A percentile compares a stretch with the other conserved stretches of the same genome.
These are phyloP conservation scores for Danionella dracula DNA, from an alignment of 2,797 vertebrate genomes.

Conservation along the genomic window DNA sequence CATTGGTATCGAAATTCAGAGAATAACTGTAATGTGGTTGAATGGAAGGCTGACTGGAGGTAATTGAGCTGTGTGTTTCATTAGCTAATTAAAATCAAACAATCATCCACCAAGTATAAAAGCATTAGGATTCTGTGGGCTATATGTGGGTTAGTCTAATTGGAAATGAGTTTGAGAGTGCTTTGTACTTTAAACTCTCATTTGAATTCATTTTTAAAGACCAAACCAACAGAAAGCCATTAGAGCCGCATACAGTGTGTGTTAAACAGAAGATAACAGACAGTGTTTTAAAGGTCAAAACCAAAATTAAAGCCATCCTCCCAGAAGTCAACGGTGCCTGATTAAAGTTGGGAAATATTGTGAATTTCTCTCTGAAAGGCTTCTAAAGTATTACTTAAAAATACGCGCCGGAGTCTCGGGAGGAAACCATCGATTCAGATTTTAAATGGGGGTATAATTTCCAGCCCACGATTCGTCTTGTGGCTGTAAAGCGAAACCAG, in stretches of 20 bases:
- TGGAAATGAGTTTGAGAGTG: not conserved
- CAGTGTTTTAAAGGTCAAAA: not conserved
- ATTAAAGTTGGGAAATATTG: not conserved
- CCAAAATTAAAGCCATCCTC: not conserved
- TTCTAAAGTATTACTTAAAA: slow-evolving; percentile 3
- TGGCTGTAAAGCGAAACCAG: slow-evolving; percentile 26
- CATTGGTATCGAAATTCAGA: too few species aligned
- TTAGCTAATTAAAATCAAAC: too few species aligned
- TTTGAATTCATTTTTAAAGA: not conserved
- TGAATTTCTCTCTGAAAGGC: not conserved
- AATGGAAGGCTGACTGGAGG: too few species aligned
- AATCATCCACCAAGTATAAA: too few species aligned
- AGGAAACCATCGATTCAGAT: not conserved
- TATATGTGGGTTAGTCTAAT: not conserved
- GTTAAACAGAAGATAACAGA: not conserved
- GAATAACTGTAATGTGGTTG: too few species aligned
- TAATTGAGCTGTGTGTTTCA: too few species aligned
- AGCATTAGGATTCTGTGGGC: too few species aligned
- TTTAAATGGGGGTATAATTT: slow-evolving; percentile 13
- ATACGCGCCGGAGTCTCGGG: not conserved
- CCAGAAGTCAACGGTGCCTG: not conserved
- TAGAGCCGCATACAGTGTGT: not conserved
- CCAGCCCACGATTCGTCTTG: slow-evolving; percentile 7
- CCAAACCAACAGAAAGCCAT: not conserved
- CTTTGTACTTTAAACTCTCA: not conserved